phyloP scores from a whole-genome alignment of 1,140 invertebrate genomes.

The Hyles vespertilio region DNA sequence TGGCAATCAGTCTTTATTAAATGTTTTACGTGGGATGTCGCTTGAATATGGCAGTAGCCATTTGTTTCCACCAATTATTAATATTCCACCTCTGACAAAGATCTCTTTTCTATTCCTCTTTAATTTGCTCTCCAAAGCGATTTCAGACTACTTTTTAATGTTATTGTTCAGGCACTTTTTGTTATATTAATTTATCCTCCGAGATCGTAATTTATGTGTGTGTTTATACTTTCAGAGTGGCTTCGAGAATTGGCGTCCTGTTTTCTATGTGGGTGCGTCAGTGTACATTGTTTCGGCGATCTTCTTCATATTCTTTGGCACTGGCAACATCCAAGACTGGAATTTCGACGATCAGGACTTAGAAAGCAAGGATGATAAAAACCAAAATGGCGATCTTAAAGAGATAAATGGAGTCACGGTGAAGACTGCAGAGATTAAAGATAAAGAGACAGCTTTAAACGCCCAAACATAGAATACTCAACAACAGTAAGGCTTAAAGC shows the following conservation, averaged over 20 bases:
- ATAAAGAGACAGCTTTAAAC: slow-evolving; percentile 52
- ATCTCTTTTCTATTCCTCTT: too few species aligned
- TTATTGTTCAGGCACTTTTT: too few species aligned
- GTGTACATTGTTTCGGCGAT: slow-evolving; percentile 83
- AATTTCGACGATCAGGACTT: slow-evolving; percentile 63
- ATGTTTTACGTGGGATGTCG: too few species aligned
- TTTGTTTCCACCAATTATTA: too few species aligned
- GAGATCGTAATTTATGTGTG: too few species aligned
- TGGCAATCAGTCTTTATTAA: too few species aligned
- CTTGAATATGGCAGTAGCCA: too few species aligned
- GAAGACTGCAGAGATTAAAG: slow-evolving; percentile 38
- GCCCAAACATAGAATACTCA: slow-evolving; percentile 12
- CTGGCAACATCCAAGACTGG: slow-evolving; percentile 80
- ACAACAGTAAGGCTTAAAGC: background rate
- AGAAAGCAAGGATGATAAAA: slow-evolving; percentile 37
- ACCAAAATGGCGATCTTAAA: slow-evolving; percentile 39
- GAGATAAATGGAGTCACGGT: slow-evolving; percentile 37
- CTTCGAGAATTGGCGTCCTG: slow-evolving; percentile 84
- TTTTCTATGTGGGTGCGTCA: slow-evolving; percentile 84
- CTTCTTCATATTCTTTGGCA: slow-evolving; percentile 82
- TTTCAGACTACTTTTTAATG: too few species aligned
- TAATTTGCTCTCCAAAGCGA: too few species aligned
- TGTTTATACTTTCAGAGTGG: slow-evolving; percentile 77
- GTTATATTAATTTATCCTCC: too few species aligned
- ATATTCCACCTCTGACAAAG: too few species aligned